Percentiles rank a stretch among this genome's conserved stretches.
Evolutionary conservation across 1,140 invertebrate species (phyloP).

Genomic region (Trichonephila clavata): DNA sequence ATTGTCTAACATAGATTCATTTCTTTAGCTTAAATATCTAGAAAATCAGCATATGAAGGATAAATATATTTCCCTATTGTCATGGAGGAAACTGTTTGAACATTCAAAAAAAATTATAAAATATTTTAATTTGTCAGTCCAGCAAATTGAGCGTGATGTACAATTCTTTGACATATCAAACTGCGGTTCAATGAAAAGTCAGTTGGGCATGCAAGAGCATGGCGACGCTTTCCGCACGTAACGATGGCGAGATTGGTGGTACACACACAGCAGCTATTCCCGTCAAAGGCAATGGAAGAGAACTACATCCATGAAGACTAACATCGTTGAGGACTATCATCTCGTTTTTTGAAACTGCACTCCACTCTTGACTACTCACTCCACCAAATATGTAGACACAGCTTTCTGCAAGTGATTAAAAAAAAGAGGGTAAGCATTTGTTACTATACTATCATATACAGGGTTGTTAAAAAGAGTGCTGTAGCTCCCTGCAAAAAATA

Average conservation of each 20-base stretch:
- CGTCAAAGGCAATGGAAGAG: constrained; percentile 54
- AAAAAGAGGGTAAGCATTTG: neutral
- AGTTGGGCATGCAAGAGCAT: constrained; percentile 51
- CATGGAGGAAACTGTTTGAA: neutral
- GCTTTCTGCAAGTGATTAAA: constrained; percentile 47
- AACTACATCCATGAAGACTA: constrained; percentile 45
- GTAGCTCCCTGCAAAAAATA: too few relatives aligned
- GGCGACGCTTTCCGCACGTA: constrained; percentile 57
- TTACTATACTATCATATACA: too few relatives aligned
- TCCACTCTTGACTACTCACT: constrained; percentile 65
- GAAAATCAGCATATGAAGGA: neutral
- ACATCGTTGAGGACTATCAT: constrained; percentile 59
- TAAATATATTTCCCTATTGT: neutral
- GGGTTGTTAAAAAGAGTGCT: too few relatives aligned
- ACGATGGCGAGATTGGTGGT: constrained; percentile 42
- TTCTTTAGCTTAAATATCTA: neutral
- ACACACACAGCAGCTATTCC: constrained; percentile 50
- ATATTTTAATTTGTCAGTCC: constrained; percentile 23
- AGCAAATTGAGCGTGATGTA: neutral
- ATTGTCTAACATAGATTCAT: neutral
- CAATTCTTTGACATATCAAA: neutral
- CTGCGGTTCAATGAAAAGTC: constrained; percentile 40
- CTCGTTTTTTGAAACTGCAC: constrained; percentile 50
- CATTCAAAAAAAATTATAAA: neutral
- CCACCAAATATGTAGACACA: constrained; percentile 66